Percentiles rank a stretch among this genome's conserved stretches.
Evolutionary conservation across 2,888 invertebrate genomes (phyloP).

Genomic region (Campopleginae sp.): DNA sequence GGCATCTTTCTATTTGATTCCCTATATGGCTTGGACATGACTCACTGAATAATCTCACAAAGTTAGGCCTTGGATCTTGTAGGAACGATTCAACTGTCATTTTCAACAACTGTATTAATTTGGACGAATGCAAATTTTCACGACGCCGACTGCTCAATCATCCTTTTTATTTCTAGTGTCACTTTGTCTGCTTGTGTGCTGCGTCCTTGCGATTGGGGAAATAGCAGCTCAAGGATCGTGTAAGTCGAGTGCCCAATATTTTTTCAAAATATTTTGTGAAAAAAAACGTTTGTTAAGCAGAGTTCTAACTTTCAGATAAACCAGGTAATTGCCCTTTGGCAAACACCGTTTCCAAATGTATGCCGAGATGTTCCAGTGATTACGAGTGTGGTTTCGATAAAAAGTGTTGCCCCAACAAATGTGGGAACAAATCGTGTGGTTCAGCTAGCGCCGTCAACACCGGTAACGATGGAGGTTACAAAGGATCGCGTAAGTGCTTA

Average conservation of each 20-base stretch:
- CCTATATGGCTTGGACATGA: too few relatives aligned
- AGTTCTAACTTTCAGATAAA: conserved; percentile 73
- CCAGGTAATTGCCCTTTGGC: conserved; percentile 87
- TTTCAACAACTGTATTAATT: not conserved
- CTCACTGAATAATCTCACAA: too few relatives aligned
- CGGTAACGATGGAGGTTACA: conserved; percentile 81
- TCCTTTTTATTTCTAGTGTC: conserved; percentile 46
- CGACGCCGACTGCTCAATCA: not conserved
- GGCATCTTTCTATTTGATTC: too few relatives aligned
- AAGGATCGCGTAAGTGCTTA: conserved; percentile 76
- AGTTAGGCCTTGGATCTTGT: too few relatives aligned
- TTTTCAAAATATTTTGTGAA: not conserved
- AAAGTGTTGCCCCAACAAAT: conserved; percentile 89
- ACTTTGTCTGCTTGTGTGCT: conserved; percentile 51
- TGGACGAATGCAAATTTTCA: not conserved
- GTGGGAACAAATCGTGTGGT: conserved; percentile 89
- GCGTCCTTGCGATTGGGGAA: conserved; percentile 45
- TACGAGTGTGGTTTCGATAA: conserved; percentile 88
- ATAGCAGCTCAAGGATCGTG: conserved; percentile 47
- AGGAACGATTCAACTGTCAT: not conserved
- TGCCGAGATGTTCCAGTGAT: conserved; percentile 89
- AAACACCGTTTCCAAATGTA: conserved; percentile 88
- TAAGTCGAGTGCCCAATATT: conserved; percentile 22
- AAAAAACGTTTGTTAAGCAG: not conserved
- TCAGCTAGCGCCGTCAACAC: conserved; percentile 82